Conservation (phyloP, 2,797 vertebrate genomes). For the Eleutherodactylus coqui region DNA sequence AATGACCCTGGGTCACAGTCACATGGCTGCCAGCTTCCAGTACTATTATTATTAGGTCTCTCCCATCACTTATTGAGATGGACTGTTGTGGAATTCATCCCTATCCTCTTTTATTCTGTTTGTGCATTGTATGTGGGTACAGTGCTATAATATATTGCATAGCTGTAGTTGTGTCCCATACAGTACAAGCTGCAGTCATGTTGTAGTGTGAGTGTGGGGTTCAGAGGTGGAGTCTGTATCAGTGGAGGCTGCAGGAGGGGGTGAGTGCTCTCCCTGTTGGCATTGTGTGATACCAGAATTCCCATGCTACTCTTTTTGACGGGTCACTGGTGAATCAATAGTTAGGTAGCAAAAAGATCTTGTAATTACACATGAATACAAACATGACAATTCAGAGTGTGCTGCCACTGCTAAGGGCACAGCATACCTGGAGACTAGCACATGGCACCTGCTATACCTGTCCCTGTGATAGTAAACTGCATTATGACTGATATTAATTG, state of each 20-base stretch:
- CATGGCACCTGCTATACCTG: background rate
- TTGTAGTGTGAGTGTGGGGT: constrained; percentile 41
- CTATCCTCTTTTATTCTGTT: constrained; percentile 2
- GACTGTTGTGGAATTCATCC: background rate
- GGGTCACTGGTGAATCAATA: constrained; percentile 98
- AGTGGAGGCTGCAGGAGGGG: constrained; percentile 59
- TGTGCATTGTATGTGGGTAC: background rate
- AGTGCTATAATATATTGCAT: background rate
- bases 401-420: constrained; percentile 43
- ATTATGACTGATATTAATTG: constrained; percentile 64
- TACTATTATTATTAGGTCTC: background rate
- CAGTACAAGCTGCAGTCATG: constrained; percentile 43
- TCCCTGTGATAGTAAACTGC: background rate
- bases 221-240: constrained; percentile 60
- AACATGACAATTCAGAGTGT: constrained; percentile 38
- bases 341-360: constrained; percentile 97
- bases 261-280: constrained; percentile 68
- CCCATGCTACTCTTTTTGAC: constrained; percentile 99
- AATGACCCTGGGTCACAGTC: constrained; percentile 74
- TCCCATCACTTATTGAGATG: background rate
- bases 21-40: constrained; percentile 60
- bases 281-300: constrained; percentile 85
- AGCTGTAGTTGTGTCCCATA: background rate
- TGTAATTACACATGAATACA: constrained; percentile 90
- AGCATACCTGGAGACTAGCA: constrained; percentile 65